Evolutionary conservation across 2,113 vertebrate genomes (phyloP).

Genomic region (Oenanthe melanoleuca): DNA sequence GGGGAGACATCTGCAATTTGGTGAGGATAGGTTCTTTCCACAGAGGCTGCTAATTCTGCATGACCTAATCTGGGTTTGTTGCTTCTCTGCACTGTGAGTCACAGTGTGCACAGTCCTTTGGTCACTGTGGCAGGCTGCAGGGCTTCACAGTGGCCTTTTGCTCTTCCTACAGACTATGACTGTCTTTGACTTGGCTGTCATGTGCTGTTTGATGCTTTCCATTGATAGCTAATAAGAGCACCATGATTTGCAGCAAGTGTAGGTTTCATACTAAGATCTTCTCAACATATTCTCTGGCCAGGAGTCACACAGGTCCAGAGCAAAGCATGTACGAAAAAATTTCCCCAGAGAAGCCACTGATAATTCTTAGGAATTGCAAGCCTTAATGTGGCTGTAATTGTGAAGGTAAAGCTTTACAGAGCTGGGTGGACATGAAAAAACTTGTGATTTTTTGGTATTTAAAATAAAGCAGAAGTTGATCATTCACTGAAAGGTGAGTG

Average conservation of each 20-base stretch:
- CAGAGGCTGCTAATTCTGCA: slow-evolving; percentile 33
- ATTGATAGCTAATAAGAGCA: background rate
- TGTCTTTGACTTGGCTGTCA: slow-evolving; percentile 3
- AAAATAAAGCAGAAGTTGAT: slow-evolving; percentile 32
- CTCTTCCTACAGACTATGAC: background rate
- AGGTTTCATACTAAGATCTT: background rate
- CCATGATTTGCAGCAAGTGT: background rate
- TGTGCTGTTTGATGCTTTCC: slow-evolving; percentile 5
- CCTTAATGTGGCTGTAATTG: background rate
- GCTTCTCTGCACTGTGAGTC: slow-evolving; percentile 7
- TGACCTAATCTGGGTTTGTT: slow-evolving; percentile 53
- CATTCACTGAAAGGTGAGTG: background rate
- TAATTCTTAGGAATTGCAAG: background rate
- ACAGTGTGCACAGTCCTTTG: background rate
- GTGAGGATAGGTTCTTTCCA: slow-evolving; percentile 49
- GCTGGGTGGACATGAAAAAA: background rate
- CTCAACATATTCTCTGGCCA: background rate
- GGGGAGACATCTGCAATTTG: slow-evolving; percentile 27
- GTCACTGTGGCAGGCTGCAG: slow-evolving; percentile 3
- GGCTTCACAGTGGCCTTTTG: slow-evolving; percentile 4
- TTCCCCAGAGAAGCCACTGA: background rate
- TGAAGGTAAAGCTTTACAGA: background rate
- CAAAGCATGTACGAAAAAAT: background rate
- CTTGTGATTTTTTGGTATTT: background rate
- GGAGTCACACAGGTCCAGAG: background rate